phyloP scores from a whole-genome alignment of 1,140 invertebrate genomes.

The Cherax destructor region DNA sequence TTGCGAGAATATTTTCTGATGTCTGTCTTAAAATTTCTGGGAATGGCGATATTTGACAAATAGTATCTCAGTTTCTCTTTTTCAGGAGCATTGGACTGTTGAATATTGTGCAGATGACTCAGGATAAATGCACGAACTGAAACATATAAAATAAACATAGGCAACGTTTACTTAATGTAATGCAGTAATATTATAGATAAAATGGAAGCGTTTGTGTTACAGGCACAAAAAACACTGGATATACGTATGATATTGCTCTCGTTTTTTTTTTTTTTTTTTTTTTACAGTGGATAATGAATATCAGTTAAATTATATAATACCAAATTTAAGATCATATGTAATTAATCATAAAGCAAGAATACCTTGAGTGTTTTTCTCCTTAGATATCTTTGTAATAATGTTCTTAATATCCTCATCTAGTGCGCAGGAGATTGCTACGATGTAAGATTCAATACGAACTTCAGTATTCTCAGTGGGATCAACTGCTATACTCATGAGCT shows the following conservation, averaged over 20 bases:
- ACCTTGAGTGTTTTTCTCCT: slow-evolving; percentile 54
- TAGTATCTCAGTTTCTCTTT: slow-evolving; percentile 17
- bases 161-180: not conserved
- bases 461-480: slow-evolving; percentile 16
- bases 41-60: slow-evolving; percentile 27
- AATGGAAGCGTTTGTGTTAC: too few species aligned
- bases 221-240: too few species aligned
- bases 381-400: slow-evolving; percentile 36
- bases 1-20: slow-evolving; percentile 47
- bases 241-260: too few species aligned
- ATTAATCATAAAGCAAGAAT: not conserved
- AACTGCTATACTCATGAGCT: slow-evolving; percentile 26
- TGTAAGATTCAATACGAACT: slow-evolving; percentile 52
- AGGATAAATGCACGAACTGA: slow-evolving; percentile 49
- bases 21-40: slow-evolving; percentile 35
- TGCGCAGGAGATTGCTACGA: slow-evolving; percentile 39
- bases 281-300: too few species aligned
- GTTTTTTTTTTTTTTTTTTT: too few species aligned
- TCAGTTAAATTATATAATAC: too few species aligned
- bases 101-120: slow-evolving; percentile 34
- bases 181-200: too few species aligned
- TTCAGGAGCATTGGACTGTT: slow-evolving; percentile 24
- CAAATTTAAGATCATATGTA: not conserved
- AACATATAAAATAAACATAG: not conserved
- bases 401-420: slow-evolving; percentile 36